A percentile compares a stretch with the other conserved stretches of the same genome.
Conservation (phyloP, 37 sponge, comb jelly and placozoan species). For the Diacarnus erythraeanus region DNA sequence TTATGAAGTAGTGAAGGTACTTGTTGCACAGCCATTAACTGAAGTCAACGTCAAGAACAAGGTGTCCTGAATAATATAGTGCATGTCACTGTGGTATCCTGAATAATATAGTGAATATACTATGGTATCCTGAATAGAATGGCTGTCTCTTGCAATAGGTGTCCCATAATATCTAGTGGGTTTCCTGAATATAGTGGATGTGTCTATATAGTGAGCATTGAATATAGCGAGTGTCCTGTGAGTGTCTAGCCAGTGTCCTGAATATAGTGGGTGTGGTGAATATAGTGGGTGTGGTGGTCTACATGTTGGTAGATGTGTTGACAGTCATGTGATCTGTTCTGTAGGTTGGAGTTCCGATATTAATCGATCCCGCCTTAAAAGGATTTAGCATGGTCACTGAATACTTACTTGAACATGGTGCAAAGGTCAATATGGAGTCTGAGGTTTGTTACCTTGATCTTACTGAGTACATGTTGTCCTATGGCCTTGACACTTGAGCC, state of each 20-base stretch:
- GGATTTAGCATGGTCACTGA: conserved; percentile 31
- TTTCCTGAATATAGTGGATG: no score
- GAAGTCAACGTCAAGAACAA: conserved; percentile 8
- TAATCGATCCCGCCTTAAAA: conserved; percentile 10
- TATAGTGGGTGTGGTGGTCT: no score
- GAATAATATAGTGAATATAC: background rate
- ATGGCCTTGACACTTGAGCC: no score
- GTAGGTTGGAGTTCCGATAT: conserved; percentile 16
- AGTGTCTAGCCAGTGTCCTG: no score
- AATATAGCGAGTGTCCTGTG: no score
- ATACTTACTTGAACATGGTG: conserved; percentile 34
- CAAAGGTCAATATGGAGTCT: background rate
- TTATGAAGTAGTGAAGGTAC: conserved; percentile 23
- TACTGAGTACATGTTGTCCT: no score
- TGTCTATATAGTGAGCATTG: no score
- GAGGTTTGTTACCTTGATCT: background rate
- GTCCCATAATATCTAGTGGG: no score
- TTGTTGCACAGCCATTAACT: background rate
- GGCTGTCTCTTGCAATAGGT: background rate
- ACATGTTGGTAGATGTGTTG: no score
- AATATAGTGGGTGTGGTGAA: no score
- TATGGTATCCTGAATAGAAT: background rate
- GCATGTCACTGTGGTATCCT: background rate
- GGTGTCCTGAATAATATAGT: background rate
- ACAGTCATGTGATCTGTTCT: background rate